Percentiles rank a stretch among this genome's conserved stretches.
phyloP scores from a whole-genome alignment of 1,140 invertebrate genomes.

The Drosophila bipectinata region DNA sequence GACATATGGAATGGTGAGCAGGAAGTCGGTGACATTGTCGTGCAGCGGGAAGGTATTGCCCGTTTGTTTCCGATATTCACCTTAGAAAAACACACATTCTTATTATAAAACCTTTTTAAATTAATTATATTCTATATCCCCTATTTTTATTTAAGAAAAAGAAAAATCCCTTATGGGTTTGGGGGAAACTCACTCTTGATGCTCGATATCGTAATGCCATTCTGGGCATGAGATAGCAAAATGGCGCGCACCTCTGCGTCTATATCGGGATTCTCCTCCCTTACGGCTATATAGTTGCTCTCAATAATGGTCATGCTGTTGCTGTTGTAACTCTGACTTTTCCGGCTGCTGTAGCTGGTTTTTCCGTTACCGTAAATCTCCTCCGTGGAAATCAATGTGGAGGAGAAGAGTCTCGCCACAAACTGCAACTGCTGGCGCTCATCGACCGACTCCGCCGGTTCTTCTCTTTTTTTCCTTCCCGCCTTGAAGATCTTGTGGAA shows the following conservation, averaged over 20 bases:
- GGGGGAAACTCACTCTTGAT: constrained; percentile 65
- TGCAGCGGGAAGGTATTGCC: constrained; percentile 67
- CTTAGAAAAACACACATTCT: constrained; percentile 18
- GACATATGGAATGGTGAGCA: constrained; percentile 75
- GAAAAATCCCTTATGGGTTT: not conserved
- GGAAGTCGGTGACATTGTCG: constrained; percentile 75
- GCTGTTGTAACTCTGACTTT: constrained; percentile 10
- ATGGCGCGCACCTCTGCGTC: constrained; percentile 75
- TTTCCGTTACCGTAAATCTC: constrained; percentile 3
- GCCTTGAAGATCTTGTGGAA: constrained; percentile 50
- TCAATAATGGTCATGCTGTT: constrained; percentile 71
- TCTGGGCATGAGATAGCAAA: constrained; percentile 73
- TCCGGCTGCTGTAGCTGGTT: constrained; percentile 6
- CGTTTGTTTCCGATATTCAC: constrained; percentile 75
- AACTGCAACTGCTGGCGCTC: constrained; percentile 38
- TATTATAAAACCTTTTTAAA: no score
- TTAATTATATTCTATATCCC: not conserved
- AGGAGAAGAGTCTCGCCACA: constrained; percentile 69
- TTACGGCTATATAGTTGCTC: constrained; percentile 56
- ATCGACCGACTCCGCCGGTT: not conserved
- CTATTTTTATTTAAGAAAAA: no score
- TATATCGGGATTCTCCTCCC: constrained; percentile 74
- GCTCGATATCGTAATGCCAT: constrained; percentile 77
- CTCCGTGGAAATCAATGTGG: constrained; percentile 55
- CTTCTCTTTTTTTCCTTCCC: constrained; percentile 9